A percentile compares a stretch with the other conserved stretches of the same genome.
phyloP scores from a whole-genome alignment of 1,140 invertebrate genomes.

The Drosophila biarmipes region DNA sequence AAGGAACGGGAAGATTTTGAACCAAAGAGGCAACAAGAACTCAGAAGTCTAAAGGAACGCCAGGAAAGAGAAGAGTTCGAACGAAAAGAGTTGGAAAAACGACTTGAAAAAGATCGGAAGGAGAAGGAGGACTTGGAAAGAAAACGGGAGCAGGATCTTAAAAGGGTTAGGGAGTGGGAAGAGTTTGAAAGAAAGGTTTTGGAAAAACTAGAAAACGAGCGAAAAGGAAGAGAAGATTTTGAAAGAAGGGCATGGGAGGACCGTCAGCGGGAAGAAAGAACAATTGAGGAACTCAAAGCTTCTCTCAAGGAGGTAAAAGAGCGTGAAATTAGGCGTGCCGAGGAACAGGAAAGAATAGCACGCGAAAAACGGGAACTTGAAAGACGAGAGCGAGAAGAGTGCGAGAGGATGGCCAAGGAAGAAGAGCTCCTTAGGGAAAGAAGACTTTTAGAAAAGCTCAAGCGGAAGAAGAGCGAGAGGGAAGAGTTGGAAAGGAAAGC shows the following conservation, averaged over 20 bases:
- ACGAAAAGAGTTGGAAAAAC: slow-evolving; percentile 1
- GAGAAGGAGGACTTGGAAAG: neutral
- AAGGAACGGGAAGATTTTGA: neutral
- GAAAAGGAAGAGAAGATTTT: neutral
- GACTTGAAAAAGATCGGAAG: neutral
- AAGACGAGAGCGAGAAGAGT: neutral
- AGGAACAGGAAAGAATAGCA: neutral
- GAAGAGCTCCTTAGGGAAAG: neutral
- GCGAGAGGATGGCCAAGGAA: neutral
- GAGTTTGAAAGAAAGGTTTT: neutral
- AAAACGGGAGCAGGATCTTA: neutral
- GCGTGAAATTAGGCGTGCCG: neutral
- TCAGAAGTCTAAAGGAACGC: neutral
- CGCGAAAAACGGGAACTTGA: neutral
- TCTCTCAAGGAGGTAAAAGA: neutral
- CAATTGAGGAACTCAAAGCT: neutral
- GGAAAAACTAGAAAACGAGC: neutral
- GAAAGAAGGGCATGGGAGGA: neutral
- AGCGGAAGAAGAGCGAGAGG: neutral
- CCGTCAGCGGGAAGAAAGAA: neutral
- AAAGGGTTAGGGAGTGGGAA: neutral
- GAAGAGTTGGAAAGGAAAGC: neutral
- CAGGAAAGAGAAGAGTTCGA: neutral
- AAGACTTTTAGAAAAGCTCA: neutral
- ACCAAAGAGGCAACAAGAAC: neutral